phyloP scores from a whole-genome alignment of 2,113 vertebrate species.

The Stegastes partitus region DNA sequence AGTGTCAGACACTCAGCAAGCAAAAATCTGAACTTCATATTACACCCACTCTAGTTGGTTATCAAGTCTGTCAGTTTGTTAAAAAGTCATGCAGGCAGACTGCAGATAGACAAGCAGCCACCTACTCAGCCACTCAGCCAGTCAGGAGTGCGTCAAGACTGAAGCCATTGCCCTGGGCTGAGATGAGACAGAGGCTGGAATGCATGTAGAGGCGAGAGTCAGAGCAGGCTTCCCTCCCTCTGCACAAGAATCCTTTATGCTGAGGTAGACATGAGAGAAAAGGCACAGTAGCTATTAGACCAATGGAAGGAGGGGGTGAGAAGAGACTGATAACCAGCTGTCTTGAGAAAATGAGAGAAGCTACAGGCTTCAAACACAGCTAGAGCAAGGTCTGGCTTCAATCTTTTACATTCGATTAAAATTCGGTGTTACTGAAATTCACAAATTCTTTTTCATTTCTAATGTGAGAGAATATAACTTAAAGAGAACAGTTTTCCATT shows the following conservation, averaged over 20 bases:
- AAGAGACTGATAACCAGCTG: slow-evolving; percentile 39
- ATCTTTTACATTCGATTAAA: slow-evolving; percentile 6
- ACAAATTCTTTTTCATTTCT: slow-evolving; percentile 2
- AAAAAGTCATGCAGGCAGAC: slow-evolving; percentile 21
- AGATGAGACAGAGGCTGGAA: slow-evolving; percentile 53
- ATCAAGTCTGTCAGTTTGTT: slow-evolving; percentile 4
- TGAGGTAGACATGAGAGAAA: slow-evolving; percentile 41
- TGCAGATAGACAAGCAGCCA: slow-evolving; percentile 48
- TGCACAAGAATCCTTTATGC: slow-evolving; percentile 62
- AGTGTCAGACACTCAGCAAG: slow-evolving; percentile 29
- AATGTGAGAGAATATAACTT: neutral
- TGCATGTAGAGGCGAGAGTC: slow-evolving; percentile 53
- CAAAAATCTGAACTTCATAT: neutral
- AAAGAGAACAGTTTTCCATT: neutral
- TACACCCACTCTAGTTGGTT: slow-evolving; percentile 44
- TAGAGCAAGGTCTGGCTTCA: neutral
- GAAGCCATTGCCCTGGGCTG: slow-evolving; percentile 40
- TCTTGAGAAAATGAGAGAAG: slow-evolving; percentile 14
- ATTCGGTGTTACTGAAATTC: neutral
- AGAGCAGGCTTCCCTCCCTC: slow-evolving; percentile 25
- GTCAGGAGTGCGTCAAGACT: slow-evolving; percentile 37
- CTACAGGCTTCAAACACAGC: slow-evolving; percentile 15
- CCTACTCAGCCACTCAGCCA: slow-evolving; percentile 50
- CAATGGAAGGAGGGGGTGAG: slow-evolving; percentile 18
- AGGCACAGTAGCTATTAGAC: slow-evolving; percentile 28